Percentiles rank a stretch among this genome's conserved stretches.
Conservation (phyloP, 2,797 vertebrate species). For the Eulemur rubriventer region DNA sequence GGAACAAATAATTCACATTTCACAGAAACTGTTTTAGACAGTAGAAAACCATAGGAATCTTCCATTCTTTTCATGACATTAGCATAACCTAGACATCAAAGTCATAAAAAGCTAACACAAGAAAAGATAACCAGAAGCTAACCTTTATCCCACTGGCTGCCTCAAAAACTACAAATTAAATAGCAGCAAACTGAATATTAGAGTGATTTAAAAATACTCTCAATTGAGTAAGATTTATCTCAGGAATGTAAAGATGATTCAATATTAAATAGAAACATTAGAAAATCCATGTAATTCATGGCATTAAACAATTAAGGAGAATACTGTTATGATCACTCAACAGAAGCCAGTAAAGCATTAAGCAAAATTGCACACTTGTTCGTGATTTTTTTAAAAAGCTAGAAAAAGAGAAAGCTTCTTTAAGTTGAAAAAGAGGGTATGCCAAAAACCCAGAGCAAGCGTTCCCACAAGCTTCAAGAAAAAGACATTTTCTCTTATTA, state of each 20-base stretch:
- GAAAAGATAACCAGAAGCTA: neutral
- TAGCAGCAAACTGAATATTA: neutral
- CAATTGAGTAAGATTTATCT: neutral
- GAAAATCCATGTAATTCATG: neutral
- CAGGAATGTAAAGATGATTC: neutral
- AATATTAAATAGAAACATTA: neutral
- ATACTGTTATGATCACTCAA: neutral
- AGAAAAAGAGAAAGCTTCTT: neutral
- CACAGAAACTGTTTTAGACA: neutral
- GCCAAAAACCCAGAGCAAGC: neutral
- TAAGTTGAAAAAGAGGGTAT: neutral
- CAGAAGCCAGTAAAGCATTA: neutral
- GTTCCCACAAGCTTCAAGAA: neutral
- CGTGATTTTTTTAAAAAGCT: neutral
- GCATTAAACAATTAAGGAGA: neutral
- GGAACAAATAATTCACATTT: neutral
- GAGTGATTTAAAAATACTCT: neutral
- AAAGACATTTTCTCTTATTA: neutral
- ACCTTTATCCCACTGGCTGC: neutral
- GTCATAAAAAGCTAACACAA: neutral
- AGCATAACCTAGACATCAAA: neutral
- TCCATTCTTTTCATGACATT: neutral
- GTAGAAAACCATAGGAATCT: neutral
- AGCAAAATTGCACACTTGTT: neutral
- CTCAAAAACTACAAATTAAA: neutral